Evolutionary conservation across 2,113 vertebrate genomes (phyloP), one percentile per base, ranked within the genome.

Genomic region (Hipposideros armiger): DNA sequence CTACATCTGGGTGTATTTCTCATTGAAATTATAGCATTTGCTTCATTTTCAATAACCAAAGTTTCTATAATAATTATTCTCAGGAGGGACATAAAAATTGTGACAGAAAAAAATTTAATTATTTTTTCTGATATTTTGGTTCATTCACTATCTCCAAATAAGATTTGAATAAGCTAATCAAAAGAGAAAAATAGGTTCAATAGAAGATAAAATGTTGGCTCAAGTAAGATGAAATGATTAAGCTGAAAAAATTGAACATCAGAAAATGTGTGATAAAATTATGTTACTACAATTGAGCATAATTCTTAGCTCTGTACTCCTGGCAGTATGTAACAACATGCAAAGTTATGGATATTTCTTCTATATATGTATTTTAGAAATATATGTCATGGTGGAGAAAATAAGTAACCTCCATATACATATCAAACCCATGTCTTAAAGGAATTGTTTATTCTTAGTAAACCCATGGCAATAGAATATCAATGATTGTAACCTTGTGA

Each of bases 1-100:
- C 66, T 77, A 92, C 78, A 62, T 66, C 19, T 64, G 30, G 30
- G 20, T 52, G 32, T 77, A 50, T 83, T 91, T 92, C 56, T 90
- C 42, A 69, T 7, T 42, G 85, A 87, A 96, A 90, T 83, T 92
- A 90, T 60, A 54, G 72, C 73, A 86, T 82, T 72, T 78, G 4
- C 19, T 20, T 93, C 40, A 77, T 66, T 89, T 70, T 50, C 56
- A 32, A 36, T 82, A 70, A 73, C 32, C 77, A 87, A 82, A 15
- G 2, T 40, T 89, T 85, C 64, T 86, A 11, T 69, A 80, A 73
- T 77, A 88, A 88, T 85, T 85, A 85, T 72, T 76, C 17, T 20
- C 32, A 88, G 62, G 91, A 40, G 58, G 20, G 93, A 56, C 32
- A 69, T 45, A 82, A 66, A 91, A 84, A 50, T 42, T 54, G 15